A percentile compares a stretch with the other conserved stretches of the same genome.
phyloP scores from a whole-genome alignment of 2,888 invertebrate genomes.

The Aporophyla nigra region DNA sequence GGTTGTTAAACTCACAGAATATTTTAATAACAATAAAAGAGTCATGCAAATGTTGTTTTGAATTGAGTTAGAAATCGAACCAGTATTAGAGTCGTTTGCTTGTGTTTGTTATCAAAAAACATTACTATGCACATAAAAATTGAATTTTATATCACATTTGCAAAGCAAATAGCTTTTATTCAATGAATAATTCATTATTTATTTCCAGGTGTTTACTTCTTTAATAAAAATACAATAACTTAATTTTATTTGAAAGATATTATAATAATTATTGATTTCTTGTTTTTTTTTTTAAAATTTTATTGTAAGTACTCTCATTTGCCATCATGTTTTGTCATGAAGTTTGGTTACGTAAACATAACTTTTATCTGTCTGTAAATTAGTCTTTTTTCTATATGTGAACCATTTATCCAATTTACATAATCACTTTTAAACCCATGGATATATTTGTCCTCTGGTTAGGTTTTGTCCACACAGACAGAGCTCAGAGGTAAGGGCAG shows the following conservation, averaged over 20 bases:
- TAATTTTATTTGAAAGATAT: too few relatives aligned
- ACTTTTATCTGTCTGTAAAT: not conserved
- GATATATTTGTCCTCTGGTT: not conserved
- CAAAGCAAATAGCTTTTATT: conserved; percentile 15
- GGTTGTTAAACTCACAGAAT: not conserved
- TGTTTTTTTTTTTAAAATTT: too few relatives aligned
- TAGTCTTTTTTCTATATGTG: not conserved
- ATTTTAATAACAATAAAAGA: not conserved
- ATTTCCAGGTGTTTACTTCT: not conserved
- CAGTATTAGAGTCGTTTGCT: not conserved
- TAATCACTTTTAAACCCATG: not conserved
- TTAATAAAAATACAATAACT: too few relatives aligned
- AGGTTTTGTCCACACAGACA: not conserved
- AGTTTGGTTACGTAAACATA: not conserved
- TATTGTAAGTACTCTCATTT: not conserved
- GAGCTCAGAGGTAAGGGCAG: not conserved
- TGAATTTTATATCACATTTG: conserved; percentile 18
- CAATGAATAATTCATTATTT: not conserved
- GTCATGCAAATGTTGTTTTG: conserved; percentile 3
- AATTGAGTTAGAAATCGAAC: conserved; percentile 13
- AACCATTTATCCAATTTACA: not conserved
- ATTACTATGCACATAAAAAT: not conserved
- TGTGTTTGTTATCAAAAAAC: conserved; percentile 13
- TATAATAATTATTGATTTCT: too few relatives aligned
- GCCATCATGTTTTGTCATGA: not conserved